phyloP scores from a whole-genome alignment of 2,888 invertebrate genomes.

The Volucella zonaria region DNA sequence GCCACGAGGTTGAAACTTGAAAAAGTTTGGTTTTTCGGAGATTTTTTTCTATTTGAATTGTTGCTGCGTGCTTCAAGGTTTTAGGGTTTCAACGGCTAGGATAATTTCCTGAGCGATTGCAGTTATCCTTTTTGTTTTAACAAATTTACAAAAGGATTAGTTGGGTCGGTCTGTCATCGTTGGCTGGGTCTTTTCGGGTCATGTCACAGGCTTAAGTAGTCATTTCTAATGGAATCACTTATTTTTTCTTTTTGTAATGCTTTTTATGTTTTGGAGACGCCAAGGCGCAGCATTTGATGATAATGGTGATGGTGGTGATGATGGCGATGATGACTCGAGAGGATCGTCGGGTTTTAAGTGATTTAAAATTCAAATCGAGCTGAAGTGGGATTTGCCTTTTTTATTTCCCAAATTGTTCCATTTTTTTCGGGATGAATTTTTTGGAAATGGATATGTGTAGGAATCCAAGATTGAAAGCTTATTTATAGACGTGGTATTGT shows the following conservation, averaged over 20 bases:
- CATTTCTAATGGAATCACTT: slow-evolving; percentile 75
- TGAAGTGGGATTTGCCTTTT: slow-evolving; percentile 1
- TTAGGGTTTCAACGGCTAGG: slow-evolving; percentile 15
- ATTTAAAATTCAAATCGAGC: slow-evolving; percentile 29
- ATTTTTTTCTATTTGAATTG: slow-evolving; percentile 35
- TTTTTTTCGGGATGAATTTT: not conserved
- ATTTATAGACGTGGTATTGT: no score
- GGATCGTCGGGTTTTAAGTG: slow-evolving; percentile 42
- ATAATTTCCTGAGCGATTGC: slow-evolving; percentile 52
- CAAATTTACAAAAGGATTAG: slow-evolving; percentile 82
- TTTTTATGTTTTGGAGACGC: slow-evolving; percentile 62
- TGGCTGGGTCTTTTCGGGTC: slow-evolving; percentile 44
- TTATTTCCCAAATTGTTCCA: not conserved
- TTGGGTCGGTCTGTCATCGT: slow-evolving; percentile 76
- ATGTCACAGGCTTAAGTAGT: slow-evolving; percentile 72
- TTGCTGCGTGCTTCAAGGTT: slow-evolving; percentile 19
- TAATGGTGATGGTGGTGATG: slow-evolving; percentile 51
- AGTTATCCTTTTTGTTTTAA: slow-evolving; percentile 74
- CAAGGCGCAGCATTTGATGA: slow-evolving; percentile 41
- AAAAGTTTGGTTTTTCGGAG: slow-evolving; percentile 24
- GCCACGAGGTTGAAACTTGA: not conserved
- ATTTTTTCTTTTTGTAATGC: slow-evolving; percentile 74
- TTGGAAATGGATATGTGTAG: no score
- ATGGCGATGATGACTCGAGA: slow-evolving; percentile 54
- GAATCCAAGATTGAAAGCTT: no score